phyloP scores from a whole-genome alignment of 1,140 invertebrate genomes.

The Protaetia brevitarsis region DNA sequence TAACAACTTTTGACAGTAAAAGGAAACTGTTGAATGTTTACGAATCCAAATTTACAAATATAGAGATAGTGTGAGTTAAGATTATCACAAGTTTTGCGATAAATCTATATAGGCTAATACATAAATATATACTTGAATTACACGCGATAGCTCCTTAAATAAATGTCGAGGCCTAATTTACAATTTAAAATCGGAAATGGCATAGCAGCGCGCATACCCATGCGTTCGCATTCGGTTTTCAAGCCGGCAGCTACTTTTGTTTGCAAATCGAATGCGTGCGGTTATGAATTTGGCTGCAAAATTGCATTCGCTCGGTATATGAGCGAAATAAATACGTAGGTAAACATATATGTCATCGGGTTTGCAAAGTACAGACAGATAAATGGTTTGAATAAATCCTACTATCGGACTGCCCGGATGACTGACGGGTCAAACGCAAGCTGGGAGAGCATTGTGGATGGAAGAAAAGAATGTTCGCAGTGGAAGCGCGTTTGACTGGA shows the following conservation, averaged over 20 bases:
- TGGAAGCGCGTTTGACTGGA: conserved; percentile 10
- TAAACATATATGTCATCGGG: conserved; percentile 14
- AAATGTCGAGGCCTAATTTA: neutral
- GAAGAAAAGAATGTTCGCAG: neutral
- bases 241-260: neutral
- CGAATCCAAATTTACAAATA: no score
- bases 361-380: conserved; percentile 16
- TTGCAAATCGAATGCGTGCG: conserved; percentile 12
- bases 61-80: no score
- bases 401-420: conserved; percentile 3
- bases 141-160: neutral
- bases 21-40: no score
- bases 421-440: conserved; percentile 8
- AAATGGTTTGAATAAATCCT: conserved; percentile 18
- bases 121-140: no score
- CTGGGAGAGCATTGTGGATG: neutral
- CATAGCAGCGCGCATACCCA: neutral
- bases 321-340: conserved; percentile 14
- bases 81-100: no score
- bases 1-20: no score
- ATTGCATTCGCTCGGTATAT: conserved; percentile 8
- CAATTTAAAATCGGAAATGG: conserved; percentile 3
- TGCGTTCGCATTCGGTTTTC: neutral
- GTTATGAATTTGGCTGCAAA: conserved; percentile 16
- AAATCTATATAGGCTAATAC: no score